Evolutionary conservation across 2,888 invertebrate species (phyloP).

Genomic region (Lasioglossum oenotherae): DNA sequence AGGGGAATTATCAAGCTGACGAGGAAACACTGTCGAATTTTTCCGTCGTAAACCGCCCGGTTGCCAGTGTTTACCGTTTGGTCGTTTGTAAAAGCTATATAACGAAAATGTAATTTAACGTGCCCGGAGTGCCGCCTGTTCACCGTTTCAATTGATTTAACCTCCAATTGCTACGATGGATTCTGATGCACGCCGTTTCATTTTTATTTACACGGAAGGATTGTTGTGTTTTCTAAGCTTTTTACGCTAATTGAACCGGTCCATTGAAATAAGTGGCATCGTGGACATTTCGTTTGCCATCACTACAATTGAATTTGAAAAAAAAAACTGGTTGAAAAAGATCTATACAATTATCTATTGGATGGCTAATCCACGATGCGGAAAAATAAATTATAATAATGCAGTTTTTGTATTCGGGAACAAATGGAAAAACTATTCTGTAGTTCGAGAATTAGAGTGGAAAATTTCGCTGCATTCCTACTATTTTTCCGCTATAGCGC

Average conservation of each 20-base stretch:
- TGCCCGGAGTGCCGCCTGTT: background rate
- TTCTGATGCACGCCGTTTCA: background rate
- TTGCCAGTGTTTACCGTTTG: background rate
- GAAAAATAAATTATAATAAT: background rate
- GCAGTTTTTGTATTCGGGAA: background rate
- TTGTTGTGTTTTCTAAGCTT: background rate
- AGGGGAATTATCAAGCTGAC: background rate
- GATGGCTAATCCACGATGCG: background rate
- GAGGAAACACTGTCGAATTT: background rate
- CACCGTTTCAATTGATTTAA: background rate
- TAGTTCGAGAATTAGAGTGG: background rate
- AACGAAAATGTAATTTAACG: slow-evolving; percentile 4
- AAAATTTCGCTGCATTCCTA: background rate
- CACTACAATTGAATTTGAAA: background rate
- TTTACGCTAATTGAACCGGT: background rate
- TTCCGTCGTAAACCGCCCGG: background rate
- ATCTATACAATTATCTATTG: background rate
- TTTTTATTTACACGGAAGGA: background rate
- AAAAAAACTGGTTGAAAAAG: too few relatives aligned
- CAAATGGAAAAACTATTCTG: background rate
- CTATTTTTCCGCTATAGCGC: background rate
- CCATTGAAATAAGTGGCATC: background rate
- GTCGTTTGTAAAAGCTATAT: background rate
- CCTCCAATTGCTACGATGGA: background rate
- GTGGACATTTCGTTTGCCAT: background rate